Conservation (phyloP, 2,888 invertebrate genomes). For the Drosophila picticornis region DNA sequence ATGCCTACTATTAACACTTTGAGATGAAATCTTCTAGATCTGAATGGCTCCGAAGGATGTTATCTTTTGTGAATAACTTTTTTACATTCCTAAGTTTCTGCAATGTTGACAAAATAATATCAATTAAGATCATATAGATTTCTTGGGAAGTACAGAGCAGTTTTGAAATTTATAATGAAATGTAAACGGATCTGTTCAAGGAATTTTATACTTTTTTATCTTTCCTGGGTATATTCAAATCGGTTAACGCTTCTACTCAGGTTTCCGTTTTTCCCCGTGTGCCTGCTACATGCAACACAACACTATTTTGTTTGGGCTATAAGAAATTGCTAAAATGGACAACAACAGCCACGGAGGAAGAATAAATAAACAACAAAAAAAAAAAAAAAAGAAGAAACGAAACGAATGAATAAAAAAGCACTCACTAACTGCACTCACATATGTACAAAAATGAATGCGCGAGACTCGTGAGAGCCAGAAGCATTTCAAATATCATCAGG, state of each 20-base stretch:
- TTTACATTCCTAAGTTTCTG: background rate
- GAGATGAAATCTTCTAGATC: background rate
- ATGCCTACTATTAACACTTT: background rate
- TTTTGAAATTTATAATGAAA: background rate
- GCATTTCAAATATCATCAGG: slow-evolving; percentile 76
- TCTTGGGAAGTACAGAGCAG: background rate
- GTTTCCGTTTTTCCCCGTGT: slow-evolving; percentile 3
- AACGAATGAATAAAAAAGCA: slow-evolving; percentile 6
- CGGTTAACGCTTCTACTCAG: background rate
- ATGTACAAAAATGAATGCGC: slow-evolving; percentile 15
- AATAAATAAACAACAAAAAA: background rate
- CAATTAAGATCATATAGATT: background rate
- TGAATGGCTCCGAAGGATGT: background rate
- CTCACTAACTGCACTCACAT: slow-evolving; percentile 23
- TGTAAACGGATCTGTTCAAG: background rate
- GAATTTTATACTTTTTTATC: background rate
- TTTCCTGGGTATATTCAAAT: slow-evolving; percentile 13
- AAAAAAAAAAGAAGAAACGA: background rate
- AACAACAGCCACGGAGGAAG: slow-evolving; percentile 6
- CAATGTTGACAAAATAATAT: background rate
- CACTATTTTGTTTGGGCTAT: slow-evolving; percentile 45
- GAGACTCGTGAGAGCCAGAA: slow-evolving; percentile 18
- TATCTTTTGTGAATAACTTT: background rate
- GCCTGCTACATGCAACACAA: slow-evolving; percentile 30
- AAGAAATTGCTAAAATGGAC: slow-evolving; percentile 52